Base-by-base conservation (phyloP, 2,888 invertebrate species). In the Aspidiotus destructor region DNA sequence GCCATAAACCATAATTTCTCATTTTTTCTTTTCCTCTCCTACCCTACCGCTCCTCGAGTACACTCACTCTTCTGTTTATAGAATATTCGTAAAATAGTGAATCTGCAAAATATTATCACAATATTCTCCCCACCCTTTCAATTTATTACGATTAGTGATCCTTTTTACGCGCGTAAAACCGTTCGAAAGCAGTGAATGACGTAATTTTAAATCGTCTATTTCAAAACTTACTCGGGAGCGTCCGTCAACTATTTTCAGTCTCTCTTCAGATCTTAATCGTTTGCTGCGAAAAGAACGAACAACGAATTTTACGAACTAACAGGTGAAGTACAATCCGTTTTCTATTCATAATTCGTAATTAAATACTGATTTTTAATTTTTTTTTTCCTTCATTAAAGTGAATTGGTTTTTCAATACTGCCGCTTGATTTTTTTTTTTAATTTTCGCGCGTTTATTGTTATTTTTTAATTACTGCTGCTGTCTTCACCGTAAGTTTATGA, bases 241-340 rank as follows among this genome's bases (percentile, higher is more conserved):
- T 63, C 63, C 54, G 63, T 41, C 41, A 41, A 40, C 63, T 63
- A 55, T 63, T 63, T 63, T 41, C 53, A 54, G 63, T 63, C 28
- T 28, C 28, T 63, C 48, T 11, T 41, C 63, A 63, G 63, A 54
- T 28, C 63, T 41, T n/a, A 63, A 54, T 63, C 53, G 63, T 54
- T 63, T 54, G 63, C 63, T 63, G 54, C 63, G 63, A 63, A 63
- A 63, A 63, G 63, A 63, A 63, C 63, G 63, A 63, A 52, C 52
- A 11, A 15, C 28, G 28, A 54, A 54, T 63, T 63, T 63, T 63
- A 41, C 63, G 54, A 63, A 54, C 41, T 28, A 28, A 63, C 63
- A 63, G 63, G 63, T 63, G 63, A 63, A 63, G 63, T 63, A 63
- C 48, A 13, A 48, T 48, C 48, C 48, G n/a, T 48, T 13, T 48